Base-by-base conservation (phyloP, 2,113 vertebrate species). In the Xiphophorus hellerii region DNA sequence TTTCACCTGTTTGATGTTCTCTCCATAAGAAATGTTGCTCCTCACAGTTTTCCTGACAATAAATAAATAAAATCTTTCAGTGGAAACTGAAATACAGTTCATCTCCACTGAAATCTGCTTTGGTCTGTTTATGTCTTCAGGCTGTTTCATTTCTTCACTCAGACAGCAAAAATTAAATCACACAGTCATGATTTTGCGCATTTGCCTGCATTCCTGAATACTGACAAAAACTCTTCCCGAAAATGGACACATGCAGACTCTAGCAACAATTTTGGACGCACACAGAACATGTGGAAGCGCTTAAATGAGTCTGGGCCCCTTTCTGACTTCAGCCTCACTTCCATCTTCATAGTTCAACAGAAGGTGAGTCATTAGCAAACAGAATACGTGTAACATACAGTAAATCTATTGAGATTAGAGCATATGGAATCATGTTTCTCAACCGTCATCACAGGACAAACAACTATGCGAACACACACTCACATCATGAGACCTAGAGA, bases 371-470 rank as follows among this genome's bases (percentile, higher is more conserved):
- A 62, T 65, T 73, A 1, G 60, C 77, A 88, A 88, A 83, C 83
- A 85, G 82, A 90, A 92, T 85, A 86, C 76, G 66, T 76, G 87
- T 60, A 89, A 88, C 84, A 77, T 87, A 76, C n/a, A 70, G 54
- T 70, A 78, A 75, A 70, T 62, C 67, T 67, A 76, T 15, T 65
- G 76, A 89, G 86, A 87, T 78, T 69, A 82, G 64, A 69, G 84
- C 78, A 77, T 82, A 71, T 63, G 81, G 66, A 62, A 25, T 65
- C 27, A 54, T 22, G 15, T 22, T 54, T 54, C 17, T 54, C 48
- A 54, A 42, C 4, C 0, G 39, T 4, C 10, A 14, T 1, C 39
- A 14, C 12, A 42, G 39, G 39, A 42, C 39, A 14, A 14, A 42
- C 39, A 42, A 42, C 39, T 13, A 42, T 5, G 14, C 14, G 3